Conservation (phyloP, 64 coral and sea anemone species). For the Hydrozoanthus tunicans region DNA sequence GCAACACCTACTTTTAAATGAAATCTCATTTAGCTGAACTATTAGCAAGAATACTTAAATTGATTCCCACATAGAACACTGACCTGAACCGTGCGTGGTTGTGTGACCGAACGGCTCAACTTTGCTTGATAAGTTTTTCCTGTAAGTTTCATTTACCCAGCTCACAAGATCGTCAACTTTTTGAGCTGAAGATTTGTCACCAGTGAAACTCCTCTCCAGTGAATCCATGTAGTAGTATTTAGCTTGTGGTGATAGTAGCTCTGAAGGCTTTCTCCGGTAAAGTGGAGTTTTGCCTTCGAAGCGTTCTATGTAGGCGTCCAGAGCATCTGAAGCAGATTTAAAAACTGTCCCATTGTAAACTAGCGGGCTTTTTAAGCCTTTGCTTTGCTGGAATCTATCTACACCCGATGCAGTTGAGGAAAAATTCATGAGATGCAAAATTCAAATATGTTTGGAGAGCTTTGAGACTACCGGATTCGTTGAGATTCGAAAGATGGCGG, state of each 20-base stretch:
- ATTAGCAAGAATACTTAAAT: not conserved
- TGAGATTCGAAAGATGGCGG: constrained; percentile 97
- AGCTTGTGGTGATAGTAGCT: constrained; percentile 78
- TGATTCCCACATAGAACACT: not conserved
- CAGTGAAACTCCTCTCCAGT: constrained; percentile 73
- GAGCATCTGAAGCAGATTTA: constrained; percentile 78
- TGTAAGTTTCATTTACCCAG: constrained; percentile 89
- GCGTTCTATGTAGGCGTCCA: constrained; percentile 84
- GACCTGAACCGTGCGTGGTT: constrained; percentile 62
- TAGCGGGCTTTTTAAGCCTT: constrained; percentile 49
- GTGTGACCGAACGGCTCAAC: constrained; percentile 73
- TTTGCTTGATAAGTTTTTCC: constrained; percentile 68
- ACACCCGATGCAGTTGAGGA: constrained; percentile 45
- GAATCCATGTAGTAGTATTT: constrained; percentile 97
- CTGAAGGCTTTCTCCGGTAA: constrained; percentile 72
- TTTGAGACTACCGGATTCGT: constrained; percentile 55
- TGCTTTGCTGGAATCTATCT: constrained; percentile 20
- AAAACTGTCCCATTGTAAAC: constrained; percentile 58
- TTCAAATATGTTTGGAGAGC: constrained; percentile 78
- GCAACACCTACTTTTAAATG: not conserved
- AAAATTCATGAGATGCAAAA: constrained; percentile 88
- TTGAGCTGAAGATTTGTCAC: constrained; percentile 71
- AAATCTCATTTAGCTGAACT: not conserved
- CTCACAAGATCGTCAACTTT: constrained; percentile 86
- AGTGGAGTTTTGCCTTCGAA: constrained; percentile 61